Evolutionary conservation across 2,797 vertebrate species (phyloP).

Genomic region (Acrossocheilus wenchowensis): DNA sequence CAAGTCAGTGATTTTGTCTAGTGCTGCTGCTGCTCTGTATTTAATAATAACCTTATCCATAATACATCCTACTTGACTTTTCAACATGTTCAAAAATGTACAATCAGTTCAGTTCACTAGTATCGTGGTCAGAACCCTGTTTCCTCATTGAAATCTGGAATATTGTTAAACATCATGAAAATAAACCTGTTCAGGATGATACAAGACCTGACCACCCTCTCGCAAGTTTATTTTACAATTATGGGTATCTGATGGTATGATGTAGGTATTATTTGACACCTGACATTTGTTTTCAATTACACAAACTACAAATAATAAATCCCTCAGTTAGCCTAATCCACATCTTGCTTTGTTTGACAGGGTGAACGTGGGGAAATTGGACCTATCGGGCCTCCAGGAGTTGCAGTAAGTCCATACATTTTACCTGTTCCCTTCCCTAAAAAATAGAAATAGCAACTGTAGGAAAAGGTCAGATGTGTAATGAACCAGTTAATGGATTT

Average conservation of each 20-base stretch:
- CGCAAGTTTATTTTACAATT: not conserved
- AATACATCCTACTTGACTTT: not conserved
- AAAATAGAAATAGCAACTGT: constrained; percentile 4
- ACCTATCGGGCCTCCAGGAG: constrained; percentile 73
- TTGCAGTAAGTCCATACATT: constrained; percentile 72
- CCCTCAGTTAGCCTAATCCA: constrained; percentile 4
- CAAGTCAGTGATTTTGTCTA: not conserved
- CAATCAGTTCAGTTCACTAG: not conserved
- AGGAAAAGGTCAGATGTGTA: not conserved
- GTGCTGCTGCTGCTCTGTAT: not conserved
- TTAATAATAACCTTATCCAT: constrained; percentile 20
- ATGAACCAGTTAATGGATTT: not conserved
- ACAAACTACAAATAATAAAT: constrained; percentile 1
- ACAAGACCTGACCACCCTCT: not conserved
- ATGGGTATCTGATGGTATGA: not conserved
- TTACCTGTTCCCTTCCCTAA: not conserved
- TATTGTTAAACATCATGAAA: not conserved
- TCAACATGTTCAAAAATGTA: constrained; percentile 5
- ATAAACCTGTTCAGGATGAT: not conserved
- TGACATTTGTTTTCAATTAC: not conserved
- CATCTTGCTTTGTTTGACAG: constrained; percentile 64
- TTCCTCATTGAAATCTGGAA: not conserved
- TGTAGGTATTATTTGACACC: not conserved
- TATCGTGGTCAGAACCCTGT: not conserved
- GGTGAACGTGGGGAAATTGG: constrained; percentile 79